Evolutionary conservation across 2,797 vertebrate species (phyloP), one percentile per base, ranked within the genome.

Genomic region (Ibycter americanus): DNA sequence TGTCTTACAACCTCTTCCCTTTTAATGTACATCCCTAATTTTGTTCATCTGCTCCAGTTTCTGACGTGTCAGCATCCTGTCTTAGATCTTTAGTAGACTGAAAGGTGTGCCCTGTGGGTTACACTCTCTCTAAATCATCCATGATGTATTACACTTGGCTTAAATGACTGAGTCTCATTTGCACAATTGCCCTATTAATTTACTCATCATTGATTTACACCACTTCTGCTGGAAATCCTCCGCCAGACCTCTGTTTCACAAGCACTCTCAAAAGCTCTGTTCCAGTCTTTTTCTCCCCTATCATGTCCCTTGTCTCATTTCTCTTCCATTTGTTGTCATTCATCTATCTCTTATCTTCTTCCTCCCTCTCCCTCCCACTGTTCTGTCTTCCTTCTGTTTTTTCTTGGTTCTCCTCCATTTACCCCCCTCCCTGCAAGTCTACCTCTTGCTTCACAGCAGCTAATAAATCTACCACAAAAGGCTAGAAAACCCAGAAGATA

Each of bases 201-300:
- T 98, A 96, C 96, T 97, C 96, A 92, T 96, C 97, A 93, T 92
- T 98, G 98, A 98, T 98, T 98, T 97, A 98, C 95, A 97, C 93
- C 96, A 96, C 96, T 97, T 96, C 92, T 85, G 70, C 92, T 92
- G 91, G 93, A 97, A 97, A 91, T 88, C 90, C 66, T 94, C 93
- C 83, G 93, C 80, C 89, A 97, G 96, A 83, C 80, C 76, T 83
- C 87, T 94, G 90, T 93, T 96, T 93, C 27, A 94, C 54, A 82
- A 26, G 68, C 36, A 17, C 73, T 91, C 31, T 52, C 90, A 85
- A 68, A 79, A 96, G 63, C 66, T 95, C 83, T 4, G 19, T 86
- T 95, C 88, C 90, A 87, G 68, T 77, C 89, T 93, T 80, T 93
- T 85, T 79, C 92, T 95, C 77, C 73, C 94, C 42, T 80, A n/a